These are phyloP conservation scores for Parus major DNA, from an alignment of 2,113 vertebrate genomes.

Conservation along the genomic window DNA sequence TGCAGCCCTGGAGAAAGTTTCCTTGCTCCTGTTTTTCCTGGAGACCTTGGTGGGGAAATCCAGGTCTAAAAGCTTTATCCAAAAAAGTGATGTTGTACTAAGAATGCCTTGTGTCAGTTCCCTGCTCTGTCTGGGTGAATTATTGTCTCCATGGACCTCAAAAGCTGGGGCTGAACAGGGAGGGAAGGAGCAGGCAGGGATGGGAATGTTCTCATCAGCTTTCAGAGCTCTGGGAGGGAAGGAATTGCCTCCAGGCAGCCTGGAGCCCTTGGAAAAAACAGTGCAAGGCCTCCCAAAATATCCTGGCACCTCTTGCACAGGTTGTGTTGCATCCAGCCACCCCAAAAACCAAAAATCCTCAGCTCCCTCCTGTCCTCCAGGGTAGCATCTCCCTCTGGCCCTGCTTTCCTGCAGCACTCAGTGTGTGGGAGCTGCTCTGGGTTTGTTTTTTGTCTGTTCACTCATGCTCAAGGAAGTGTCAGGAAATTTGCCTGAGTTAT, in stretches of 20 bases:
- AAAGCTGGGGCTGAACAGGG: neutral
- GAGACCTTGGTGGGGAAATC: neutral
- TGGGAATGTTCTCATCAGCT: neutral
- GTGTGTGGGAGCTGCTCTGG: neutral
- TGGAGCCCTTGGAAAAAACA: neutral
- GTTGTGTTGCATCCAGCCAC: neutral
- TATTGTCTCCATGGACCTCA: neutral
- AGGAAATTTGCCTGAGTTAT: conserved; percentile 18
- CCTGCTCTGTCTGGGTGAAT: neutral
- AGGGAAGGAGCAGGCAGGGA: neutral
- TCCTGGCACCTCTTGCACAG: neutral
- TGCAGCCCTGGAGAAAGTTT: neutral
- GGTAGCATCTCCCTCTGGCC: neutral
- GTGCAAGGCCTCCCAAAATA: neutral
- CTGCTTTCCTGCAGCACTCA: neutral
- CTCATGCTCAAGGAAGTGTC: neutral
- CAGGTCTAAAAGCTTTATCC: neutral
- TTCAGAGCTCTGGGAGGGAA: neutral
- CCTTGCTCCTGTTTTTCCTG: accelerated
- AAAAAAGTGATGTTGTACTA: neutral
- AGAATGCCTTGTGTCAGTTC: neutral
- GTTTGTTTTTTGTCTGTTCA: neutral
- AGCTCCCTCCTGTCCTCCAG: neutral
- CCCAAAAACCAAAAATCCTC: accelerated
- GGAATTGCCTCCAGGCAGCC: neutral